Evolutionary conservation across 2,888 invertebrate species (phyloP), one percentile per base, ranked within the genome.

Genomic region (Dorcus hopei): DNA sequence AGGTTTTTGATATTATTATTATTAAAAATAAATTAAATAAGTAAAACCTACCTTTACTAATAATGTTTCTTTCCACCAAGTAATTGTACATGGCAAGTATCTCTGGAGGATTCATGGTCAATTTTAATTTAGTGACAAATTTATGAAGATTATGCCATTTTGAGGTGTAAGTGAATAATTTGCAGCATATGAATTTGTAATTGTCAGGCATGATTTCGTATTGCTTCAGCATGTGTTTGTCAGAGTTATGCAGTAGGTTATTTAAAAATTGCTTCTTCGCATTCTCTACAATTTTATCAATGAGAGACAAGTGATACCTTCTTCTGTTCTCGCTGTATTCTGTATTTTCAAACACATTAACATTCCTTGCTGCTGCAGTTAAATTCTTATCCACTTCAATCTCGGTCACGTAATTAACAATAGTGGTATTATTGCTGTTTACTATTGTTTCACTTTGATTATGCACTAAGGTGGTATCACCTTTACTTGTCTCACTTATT

Each of bases 121-220:
- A 52, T 49, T 66, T 51, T 49, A 65, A 48, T 47, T 48, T 38
- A 42, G 49, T 14, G 33, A 60, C n/a, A 64, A 68, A 63, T 56
- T 64, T 54, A 7, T 57, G 56, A 57, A 62, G 41, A 48, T 67
- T 65, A 45, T 70, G 64, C 70, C 68, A 70, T 48, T 65, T 68
- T 6, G 54, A 43, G 38, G 61, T 62, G 38, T 67, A 62, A 5
- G 63, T 63, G 48, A 60, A 65, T 43, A 67, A 56, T 41, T 64
- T 59, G n/a, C 54, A 56, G 40, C 62, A 57, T 11, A 64, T 38
- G 9, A 59, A 54, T 38, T 61, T 58, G 26, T 61, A 41, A 39
- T 47, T 40, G 7, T 26, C 9, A 39, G 50, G 42, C 40, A 64
- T 56, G 23, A 16, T 14, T 53, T 50, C 52, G 54, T 58, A 58